Percentiles rank a stretch among this genome's conserved stretches.
These are phyloP conservation scores for Falcaria lacertinaria DNA, from an alignment of 2,888 invertebrate genomes.

Conservation along the genomic window DNA sequence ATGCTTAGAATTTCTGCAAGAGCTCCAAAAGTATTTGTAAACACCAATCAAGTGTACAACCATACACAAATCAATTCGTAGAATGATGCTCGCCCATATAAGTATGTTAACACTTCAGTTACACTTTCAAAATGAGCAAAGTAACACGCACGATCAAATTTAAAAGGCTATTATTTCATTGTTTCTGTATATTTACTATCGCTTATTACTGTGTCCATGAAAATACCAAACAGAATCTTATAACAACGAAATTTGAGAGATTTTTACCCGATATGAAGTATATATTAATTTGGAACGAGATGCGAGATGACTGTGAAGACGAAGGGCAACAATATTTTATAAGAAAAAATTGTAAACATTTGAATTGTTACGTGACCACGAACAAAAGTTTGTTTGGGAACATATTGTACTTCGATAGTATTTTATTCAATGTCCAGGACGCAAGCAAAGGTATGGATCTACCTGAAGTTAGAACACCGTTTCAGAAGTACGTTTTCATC, in stretches of 20 bases:
- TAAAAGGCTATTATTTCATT: conserved; percentile 25
- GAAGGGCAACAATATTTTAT: conserved; percentile 45
- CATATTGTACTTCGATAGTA: conserved; percentile 52
- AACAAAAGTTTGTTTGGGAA: conserved; percentile 46
- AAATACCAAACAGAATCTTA: conserved; percentile 11
- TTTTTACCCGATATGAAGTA: conserved; percentile 50
- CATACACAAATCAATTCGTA: neutral
- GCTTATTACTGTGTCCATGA: conserved; percentile 21
- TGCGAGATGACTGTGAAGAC: conserved; percentile 26
- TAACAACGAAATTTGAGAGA: conserved; percentile 29
- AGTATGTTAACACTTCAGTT: neutral
- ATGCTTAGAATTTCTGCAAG: too few relatives aligned
- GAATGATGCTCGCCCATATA: neutral
- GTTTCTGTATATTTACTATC: conserved; percentile 15
- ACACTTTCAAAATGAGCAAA: neutral
- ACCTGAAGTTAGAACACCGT: conserved; percentile 33
- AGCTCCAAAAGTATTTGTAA: neutral
- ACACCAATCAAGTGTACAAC: neutral
- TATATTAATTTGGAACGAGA: conserved; percentile 52
- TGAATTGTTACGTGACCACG: conserved; percentile 55
- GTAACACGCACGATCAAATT: conserved; percentile 29
- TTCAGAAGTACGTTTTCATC: conserved; percentile 62
- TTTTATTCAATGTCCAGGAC: conserved; percentile 54
- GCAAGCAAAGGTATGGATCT: conserved; percentile 24
- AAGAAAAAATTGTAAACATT: conserved; percentile 30